phyloP scores from a whole-genome alignment of 1,140 invertebrate species.

The Anthonomus grandis region DNA sequence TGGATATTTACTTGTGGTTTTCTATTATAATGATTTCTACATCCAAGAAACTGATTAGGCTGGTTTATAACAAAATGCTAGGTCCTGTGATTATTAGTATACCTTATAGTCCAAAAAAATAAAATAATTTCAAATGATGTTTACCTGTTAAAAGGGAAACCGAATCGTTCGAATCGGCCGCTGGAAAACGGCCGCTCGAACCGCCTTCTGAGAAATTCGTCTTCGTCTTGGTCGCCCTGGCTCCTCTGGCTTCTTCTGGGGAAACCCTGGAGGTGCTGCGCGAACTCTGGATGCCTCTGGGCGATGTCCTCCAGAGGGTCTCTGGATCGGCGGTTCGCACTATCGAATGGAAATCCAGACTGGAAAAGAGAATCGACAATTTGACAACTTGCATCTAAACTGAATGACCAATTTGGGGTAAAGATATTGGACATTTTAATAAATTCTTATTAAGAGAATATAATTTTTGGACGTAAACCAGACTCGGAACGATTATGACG shows the following conservation, averaged over 20 bases:
- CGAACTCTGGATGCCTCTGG: constrained; percentile 59
- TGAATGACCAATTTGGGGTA: no score
- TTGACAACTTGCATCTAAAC: not conserved
- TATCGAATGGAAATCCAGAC: constrained; percentile 65
- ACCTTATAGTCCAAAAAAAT: not conserved
- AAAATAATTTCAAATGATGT: no score
- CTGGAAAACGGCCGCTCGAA: constrained; percentile 43
- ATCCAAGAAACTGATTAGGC: no score
- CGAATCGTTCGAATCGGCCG: constrained; percentile 49
- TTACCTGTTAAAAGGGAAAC: constrained; percentile 57
- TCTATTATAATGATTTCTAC: no score
- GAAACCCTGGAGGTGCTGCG: constrained; percentile 55
- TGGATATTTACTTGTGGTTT: no score
- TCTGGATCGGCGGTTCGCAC: constrained; percentile 49
- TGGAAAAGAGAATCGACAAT: constrained; percentile 45
- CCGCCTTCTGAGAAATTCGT: constrained; percentile 43
- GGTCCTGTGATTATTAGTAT: no score
- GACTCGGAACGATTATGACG: no score
- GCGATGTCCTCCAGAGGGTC: constrained; percentile 58
- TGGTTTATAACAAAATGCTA: not conserved
- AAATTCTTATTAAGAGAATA: not conserved
- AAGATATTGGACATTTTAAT: no score
- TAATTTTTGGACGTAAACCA: no score
- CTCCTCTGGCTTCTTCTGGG: constrained; percentile 46
- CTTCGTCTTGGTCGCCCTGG: constrained; percentile 23